phyloP scores from a whole-genome alignment of 2,113 vertebrate genomes.

The Monopterus albus region DNA sequence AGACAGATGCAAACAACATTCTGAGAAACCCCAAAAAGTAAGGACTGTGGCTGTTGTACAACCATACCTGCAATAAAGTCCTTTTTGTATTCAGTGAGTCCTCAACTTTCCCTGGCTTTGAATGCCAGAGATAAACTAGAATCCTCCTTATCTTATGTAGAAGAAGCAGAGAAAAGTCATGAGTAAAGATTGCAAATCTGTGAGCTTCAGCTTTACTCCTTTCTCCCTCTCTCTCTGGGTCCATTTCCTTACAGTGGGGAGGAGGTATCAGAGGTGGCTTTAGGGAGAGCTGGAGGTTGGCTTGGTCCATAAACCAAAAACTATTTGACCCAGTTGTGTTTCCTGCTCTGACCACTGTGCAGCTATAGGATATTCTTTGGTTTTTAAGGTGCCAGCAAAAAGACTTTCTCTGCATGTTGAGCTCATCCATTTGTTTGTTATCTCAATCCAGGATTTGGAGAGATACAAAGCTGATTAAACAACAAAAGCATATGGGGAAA shows the following conservation, averaged over 20 bases:
- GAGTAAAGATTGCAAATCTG: slow-evolving; percentile 73
- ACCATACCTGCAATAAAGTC: slow-evolving; percentile 63
- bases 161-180: slow-evolving; percentile 67
- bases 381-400: slow-evolving; percentile 69
- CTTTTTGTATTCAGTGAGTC: slow-evolving; percentile 68
- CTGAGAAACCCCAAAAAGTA: slow-evolving; percentile 42
- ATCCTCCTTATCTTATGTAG: slow-evolving; percentile 81
- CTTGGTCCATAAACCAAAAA: slow-evolving; percentile 32
- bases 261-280: slow-evolving; percentile 7
- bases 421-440: slow-evolving; percentile 88
- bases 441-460: slow-evolving; percentile 88
- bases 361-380: slow-evolving; percentile 58
- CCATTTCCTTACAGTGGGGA: slow-evolving; percentile 15
- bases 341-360: slow-evolving; percentile 57
- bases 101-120: slow-evolving; percentile 69
- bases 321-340: slow-evolving; percentile 44
- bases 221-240: not conserved
- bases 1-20: slow-evolving; percentile 20
- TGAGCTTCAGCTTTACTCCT: slow-evolving; percentile 62
- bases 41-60: slow-evolving; percentile 63
- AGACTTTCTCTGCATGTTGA: slow-evolving; percentile 75
- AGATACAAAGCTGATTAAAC: slow-evolving; percentile 91
- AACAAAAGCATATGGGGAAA: slow-evolving; percentile 86
- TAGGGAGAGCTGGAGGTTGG: slow-evolving; percentile 17
- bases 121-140: slow-evolving; percentile 81